These are phyloP conservation scores for Rugalucina vietnamica DNA, from an alignment of 2,888 invertebrate genomes.

Conservation along the genomic window DNA sequence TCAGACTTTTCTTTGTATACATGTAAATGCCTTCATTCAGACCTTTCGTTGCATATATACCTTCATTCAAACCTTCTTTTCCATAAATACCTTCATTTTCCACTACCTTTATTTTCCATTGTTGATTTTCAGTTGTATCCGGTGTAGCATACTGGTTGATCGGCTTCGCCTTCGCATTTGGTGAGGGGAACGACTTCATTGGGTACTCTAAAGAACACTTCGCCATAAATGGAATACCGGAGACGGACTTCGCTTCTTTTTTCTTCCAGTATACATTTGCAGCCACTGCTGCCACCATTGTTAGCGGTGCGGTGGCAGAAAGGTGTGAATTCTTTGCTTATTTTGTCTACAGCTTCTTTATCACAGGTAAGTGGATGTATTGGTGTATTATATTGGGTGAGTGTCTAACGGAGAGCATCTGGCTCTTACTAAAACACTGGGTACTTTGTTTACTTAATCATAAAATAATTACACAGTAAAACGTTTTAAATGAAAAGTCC, in stretches of 20 bases:
- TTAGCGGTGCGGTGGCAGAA: conserved; percentile 86
- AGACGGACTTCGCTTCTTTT: conserved; percentile 76
- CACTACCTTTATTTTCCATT: too few relatives aligned
- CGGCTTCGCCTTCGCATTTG: conserved; percentile 76
- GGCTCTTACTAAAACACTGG: too few relatives aligned
- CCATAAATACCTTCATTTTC: too few relatives aligned
- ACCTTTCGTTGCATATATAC: too few relatives aligned
- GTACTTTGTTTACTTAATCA: too few relatives aligned
- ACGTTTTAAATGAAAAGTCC: too few relatives aligned
- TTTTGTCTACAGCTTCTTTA: conserved; percentile 85
- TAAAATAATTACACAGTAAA: too few relatives aligned
- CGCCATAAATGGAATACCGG: conserved; percentile 68
- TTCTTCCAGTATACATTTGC: conserved; percentile 87
- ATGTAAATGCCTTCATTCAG: too few relatives aligned
- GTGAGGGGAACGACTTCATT: conserved; percentile 81
- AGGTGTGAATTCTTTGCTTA: conserved; percentile 86
- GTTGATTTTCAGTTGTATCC: conserved; percentile 71
- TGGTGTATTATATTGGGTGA: too few relatives aligned
- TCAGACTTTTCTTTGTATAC: too few relatives aligned
- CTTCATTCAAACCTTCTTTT: too few relatives aligned
- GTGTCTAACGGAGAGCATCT: too few relatives aligned
- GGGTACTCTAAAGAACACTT: conserved; percentile 80
- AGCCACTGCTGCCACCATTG: conserved; percentile 86
- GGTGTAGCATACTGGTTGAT: conserved; percentile 77
- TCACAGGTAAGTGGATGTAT: conserved; percentile 85